These are phyloP conservation scores for Penaeus chinensis DNA, from an alignment of 1,140 invertebrate species.

Conservation along the genomic window DNA sequence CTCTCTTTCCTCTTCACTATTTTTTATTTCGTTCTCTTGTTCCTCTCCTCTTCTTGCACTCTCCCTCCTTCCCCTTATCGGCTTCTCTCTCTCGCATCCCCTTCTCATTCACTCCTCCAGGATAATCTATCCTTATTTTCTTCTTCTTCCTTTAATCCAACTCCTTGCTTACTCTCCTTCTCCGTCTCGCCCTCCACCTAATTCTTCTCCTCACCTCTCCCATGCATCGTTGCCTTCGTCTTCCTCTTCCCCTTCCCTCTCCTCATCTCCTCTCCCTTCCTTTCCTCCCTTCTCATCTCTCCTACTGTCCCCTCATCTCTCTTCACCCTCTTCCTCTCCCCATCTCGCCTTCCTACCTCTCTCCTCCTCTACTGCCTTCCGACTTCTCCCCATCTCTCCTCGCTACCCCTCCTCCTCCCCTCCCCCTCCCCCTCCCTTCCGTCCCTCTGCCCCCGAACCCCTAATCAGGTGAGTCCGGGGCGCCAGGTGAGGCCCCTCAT, in stretches of 20 bases:
- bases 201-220: neutral
- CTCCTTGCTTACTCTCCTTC: constrained; percentile 1
- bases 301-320: neutral
- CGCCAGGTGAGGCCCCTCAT: too few species aligned
- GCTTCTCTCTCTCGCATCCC: neutral
- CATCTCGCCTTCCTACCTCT: neutral
- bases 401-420: neutral
- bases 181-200: neutral
- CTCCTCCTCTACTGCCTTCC: neutral
- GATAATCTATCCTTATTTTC: neutral
- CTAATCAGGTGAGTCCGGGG: too few species aligned
- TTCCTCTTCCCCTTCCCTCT: constrained; percentile 11
- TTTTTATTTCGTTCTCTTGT: neutral
- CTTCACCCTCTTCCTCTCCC: neutral
- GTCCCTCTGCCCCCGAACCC: neutral
- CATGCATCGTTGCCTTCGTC: neutral
- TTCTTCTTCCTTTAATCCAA: neutral
- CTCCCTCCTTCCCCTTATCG: neutral
- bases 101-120: too few species aligned
- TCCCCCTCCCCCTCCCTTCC: constrained; percentile 10
- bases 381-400: neutral
- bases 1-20: neutral
- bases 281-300: neutral
- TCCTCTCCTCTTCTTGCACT: neutral
- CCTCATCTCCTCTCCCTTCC: neutral